Evolutionary conservation across 2,113 vertebrate species (phyloP).

Genomic region (Hydrolagus affinis): DNA sequence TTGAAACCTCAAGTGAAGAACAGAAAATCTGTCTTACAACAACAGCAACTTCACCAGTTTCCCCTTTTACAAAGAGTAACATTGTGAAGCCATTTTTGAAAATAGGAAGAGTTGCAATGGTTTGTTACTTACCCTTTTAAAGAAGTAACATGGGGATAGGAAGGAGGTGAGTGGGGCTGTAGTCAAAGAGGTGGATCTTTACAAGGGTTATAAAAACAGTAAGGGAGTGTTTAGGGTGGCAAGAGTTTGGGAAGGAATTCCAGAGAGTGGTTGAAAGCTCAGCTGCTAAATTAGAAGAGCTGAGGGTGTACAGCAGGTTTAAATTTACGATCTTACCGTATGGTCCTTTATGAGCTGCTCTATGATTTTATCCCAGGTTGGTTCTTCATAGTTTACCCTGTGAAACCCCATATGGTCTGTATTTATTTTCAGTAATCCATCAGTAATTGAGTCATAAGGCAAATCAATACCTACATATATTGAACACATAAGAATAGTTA

Average conservation of each 20-base stretch:
- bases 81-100: no score
- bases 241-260: no score
- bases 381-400: conserved; percentile 70
- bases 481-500: not conserved
- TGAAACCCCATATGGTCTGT: conserved; percentile 82
- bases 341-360: conserved; percentile 44
- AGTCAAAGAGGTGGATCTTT: no score
- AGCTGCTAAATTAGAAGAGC: no score
- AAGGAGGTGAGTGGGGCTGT: no score
- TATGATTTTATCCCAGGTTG: conserved; percentile 59
- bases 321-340: conserved; percentile 43
- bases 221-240: not conserved
- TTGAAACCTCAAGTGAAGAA: not conserved
- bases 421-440: conserved; percentile 67
- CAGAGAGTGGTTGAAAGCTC: no score
- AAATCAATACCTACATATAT: conserved; percentile 54
- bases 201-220: not conserved
- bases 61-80: no score
- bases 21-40: not conserved
- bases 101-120: no score
- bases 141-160: no score
- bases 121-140: no score
- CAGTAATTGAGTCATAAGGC: conserved; percentile 20
- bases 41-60: no score
- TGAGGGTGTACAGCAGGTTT: no score